Evolutionary conservation across 2,113 vertebrate genomes (phyloP).

Genomic region (Ardeotis arabs): DNA sequence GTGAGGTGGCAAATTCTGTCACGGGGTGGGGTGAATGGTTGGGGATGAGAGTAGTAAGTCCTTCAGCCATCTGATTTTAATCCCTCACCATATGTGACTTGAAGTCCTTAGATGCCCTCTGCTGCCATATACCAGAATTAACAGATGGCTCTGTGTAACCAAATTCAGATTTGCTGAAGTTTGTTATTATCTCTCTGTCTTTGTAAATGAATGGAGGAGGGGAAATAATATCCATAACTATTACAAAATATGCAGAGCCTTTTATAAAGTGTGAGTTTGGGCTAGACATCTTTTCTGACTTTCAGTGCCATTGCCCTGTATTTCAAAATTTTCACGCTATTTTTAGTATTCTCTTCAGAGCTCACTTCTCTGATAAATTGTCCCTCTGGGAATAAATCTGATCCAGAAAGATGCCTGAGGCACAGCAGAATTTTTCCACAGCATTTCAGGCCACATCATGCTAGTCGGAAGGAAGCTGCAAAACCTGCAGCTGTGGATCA

Average conservation of each 20-base stretch:
- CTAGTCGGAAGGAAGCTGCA: neutral
- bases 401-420: constrained; percentile 25
- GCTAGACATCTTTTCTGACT: constrained; percentile 17
- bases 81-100: constrained; percentile 36
- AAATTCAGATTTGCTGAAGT: neutral
- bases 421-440: neutral
- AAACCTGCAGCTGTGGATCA: neutral
- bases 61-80: constrained; percentile 42
- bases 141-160: constrained; percentile 37
- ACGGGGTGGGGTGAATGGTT: neutral
- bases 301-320: neutral
- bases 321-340: constrained; percentile 14
- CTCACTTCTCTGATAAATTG: constrained; percentile 15
- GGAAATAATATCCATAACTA: neutral
- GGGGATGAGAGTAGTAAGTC: neutral
- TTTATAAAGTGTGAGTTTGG: constrained; percentile 16
- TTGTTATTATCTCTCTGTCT: neutral
- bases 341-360: constrained; percentile 32
- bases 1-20: constrained; percentile 5
- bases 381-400: neutral
- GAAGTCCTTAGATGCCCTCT: constrained; percentile 68
- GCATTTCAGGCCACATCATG: neutral
- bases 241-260: neutral
- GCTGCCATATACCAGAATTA: constrained; percentile 46
- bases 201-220: neutral